A percentile compares a stretch with the other conserved stretches of the same genome.
These are phyloP conservation scores for Tolypeutes matacus DNA, from an alignment of 2,797 vertebrate species.

Conservation along the genomic window DNA sequence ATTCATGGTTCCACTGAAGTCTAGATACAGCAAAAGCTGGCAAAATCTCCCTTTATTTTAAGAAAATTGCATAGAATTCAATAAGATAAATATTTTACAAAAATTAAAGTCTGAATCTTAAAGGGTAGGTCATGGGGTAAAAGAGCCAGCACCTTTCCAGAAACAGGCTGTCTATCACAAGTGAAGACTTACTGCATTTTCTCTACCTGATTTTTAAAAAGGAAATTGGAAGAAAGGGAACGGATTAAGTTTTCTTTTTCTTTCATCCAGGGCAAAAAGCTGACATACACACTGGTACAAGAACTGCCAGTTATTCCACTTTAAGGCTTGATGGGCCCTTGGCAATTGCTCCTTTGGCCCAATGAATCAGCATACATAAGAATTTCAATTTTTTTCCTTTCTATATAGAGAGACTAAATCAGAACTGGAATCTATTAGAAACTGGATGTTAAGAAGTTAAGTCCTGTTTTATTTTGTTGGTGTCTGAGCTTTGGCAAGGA, in stretches of 20 bases:
- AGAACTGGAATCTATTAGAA: slow-evolving; percentile 2
- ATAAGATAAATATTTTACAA: slow-evolving; percentile 6
- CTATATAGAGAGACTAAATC: background rate
- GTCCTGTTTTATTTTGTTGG: background rate
- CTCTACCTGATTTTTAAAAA: background rate
- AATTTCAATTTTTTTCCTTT: slow-evolving; percentile 45
- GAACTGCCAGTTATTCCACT: background rate
- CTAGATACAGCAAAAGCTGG: background rate
- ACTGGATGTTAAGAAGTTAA: background rate
- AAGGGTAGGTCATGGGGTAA: background rate
- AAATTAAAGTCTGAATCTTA: slow-evolving; percentile 17
- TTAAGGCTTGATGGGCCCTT: background rate
- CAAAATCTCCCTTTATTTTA: slow-evolving; percentile 11
- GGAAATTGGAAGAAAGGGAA: background rate
- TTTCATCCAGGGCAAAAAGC: background rate
- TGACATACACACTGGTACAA: background rate
- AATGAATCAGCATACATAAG: background rate
- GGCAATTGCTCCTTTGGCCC: background rate
- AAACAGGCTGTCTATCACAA: background rate
- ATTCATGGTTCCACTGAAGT: background rate
- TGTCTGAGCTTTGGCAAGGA: background rate
- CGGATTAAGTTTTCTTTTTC: background rate
- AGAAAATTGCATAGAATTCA: background rate
- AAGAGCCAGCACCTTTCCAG: background rate
- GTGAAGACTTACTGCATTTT: background rate